These are phyloP conservation scores for Hesperia comma DNA, from an alignment of 2,888 invertebrate genomes.

Conservation along the genomic window DNA sequence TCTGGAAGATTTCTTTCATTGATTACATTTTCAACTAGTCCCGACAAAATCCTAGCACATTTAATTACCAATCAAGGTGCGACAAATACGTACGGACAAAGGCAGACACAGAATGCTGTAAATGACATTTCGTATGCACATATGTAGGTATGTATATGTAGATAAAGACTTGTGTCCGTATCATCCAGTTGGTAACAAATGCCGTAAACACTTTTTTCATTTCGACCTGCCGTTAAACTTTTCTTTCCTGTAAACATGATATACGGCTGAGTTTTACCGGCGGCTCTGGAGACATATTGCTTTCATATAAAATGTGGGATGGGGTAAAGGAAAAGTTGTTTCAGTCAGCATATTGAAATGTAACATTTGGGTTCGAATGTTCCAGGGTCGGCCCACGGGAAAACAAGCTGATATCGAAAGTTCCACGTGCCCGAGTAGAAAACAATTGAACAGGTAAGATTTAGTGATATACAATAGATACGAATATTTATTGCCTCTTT, in stretches of 20 bases:
- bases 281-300: constrained; percentile 46
- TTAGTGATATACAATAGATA: constrained; percentile 24
- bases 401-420: constrained; percentile 54
- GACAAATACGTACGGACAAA: no score
- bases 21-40: no score
- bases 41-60: no score
- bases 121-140: no score
- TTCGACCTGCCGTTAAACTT: constrained; percentile 41
- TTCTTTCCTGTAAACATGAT: constrained; percentile 38
- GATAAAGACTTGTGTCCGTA: background rate
- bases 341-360: constrained; percentile 76
- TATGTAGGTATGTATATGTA: no score
- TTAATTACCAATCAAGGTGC: no score
- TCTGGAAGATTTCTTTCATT: no score
- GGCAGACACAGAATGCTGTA: no score
- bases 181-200: background rate
- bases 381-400: constrained; percentile 58
- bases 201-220: constrained; percentile 39
- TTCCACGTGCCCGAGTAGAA: constrained; percentile 46
- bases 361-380: constrained; percentile 72
- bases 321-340: constrained; percentile 64
- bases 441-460: constrained; percentile 54
- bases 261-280: constrained; percentile 29
- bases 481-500: constrained; percentile 36
- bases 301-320: constrained; percentile 62